These are phyloP conservation scores for Drosophila tristis DNA, from an alignment of 1,140 invertebrate species.

Conservation along the genomic window DNA sequence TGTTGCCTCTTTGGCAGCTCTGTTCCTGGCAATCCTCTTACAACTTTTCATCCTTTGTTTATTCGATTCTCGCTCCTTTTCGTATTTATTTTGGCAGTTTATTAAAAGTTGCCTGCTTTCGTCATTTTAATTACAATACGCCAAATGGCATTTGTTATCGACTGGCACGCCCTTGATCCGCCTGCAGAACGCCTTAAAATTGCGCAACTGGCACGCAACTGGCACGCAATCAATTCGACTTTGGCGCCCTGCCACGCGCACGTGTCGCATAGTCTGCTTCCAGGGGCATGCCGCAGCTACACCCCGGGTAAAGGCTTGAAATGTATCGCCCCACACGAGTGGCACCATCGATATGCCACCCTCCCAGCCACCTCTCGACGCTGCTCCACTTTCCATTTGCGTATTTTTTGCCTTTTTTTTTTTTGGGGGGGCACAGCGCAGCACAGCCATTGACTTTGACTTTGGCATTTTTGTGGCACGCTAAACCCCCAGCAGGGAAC, in stretches of 20 bases:
- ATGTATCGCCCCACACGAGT: conserved; percentile 21
- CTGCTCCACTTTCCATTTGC: conserved; percentile 29
- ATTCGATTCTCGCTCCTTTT: conserved; percentile 45
- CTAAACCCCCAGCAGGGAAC: conserved; percentile 1
- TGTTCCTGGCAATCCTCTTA: conserved; percentile 46
- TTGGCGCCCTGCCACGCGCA: conserved; percentile 35
- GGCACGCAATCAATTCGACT: conserved; percentile 79
- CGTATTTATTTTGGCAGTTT: conserved; percentile 74
- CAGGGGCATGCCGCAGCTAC: not conserved
- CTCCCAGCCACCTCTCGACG: conserved; percentile 1
- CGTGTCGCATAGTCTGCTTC: conserved; percentile 31
- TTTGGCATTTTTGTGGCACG: conserved; percentile 58
- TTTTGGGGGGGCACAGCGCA: conserved; percentile 15
- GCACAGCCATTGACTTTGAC: conserved; percentile 51
- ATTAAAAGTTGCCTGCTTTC: conserved; percentile 68
- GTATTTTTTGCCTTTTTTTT: conserved; percentile 15
- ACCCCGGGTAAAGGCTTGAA: conserved; percentile 19
- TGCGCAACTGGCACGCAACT: conserved; percentile 60
- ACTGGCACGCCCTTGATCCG: conserved; percentile 25
- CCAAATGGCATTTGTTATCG: conserved; percentile 42
- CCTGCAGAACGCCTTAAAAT: conserved; percentile 22
- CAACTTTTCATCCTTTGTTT: conserved; percentile 43
- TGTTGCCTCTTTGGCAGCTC: conserved; percentile 3
- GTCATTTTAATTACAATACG: conserved; percentile 78
- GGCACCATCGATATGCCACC: conserved; percentile 34